A percentile compares a stretch with the other conserved stretches of the same genome.
These are phyloP conservation scores for Sinocyclocheilus maitianheensis DNA, from an alignment of 2,113 vertebrate species.

Conservation along the genomic window DNA sequence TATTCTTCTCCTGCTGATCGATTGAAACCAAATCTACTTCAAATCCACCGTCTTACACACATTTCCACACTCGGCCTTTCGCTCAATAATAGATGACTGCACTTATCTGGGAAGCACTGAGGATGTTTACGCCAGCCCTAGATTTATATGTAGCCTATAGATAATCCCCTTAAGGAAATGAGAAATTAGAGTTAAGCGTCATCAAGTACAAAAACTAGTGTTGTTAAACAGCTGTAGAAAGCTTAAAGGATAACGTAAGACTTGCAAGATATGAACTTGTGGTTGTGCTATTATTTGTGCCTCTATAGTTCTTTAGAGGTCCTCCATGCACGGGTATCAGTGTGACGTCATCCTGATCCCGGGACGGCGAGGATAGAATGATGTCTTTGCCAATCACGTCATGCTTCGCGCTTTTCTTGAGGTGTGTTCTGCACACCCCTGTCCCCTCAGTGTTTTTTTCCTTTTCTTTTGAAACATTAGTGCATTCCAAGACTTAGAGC, in stretches of 20 bases:
- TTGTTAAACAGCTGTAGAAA: conserved; percentile 81
- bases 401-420: conserved; percentile 78
- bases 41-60: conserved; percentile 84
- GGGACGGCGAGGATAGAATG: conserved; percentile 81
- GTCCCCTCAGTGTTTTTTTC: conserved; percentile 28
- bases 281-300: conserved; percentile 92
- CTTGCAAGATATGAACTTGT: conserved; percentile 83
- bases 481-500: conserved; percentile 41
- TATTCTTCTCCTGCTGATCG: conserved; percentile 86
- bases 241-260: conserved; percentile 86
- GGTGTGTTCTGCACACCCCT: conserved; percentile 74
- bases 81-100: conserved; percentile 90
- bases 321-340: conserved; percentile 88
- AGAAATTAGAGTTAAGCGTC: conserved; percentile 79
- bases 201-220: conserved; percentile 74
- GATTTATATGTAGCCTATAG: conserved; percentile 77
- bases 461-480: conserved; percentile 55
- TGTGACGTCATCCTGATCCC: conserved; percentile 97
- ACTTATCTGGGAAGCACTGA: conserved; percentile 81
- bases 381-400: conserved; percentile 84
- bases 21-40: conserved; percentile 86
- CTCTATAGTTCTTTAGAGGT: conserved; percentile 89
- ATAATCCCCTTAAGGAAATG: conserved; percentile 80
- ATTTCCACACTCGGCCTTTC: conserved; percentile 85
- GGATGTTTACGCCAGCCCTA: conserved; percentile 78